These are phyloP conservation scores for Syngnathus scovelli DNA, from an alignment of 2,113 vertebrate species.

Conservation along the genomic window DNA sequence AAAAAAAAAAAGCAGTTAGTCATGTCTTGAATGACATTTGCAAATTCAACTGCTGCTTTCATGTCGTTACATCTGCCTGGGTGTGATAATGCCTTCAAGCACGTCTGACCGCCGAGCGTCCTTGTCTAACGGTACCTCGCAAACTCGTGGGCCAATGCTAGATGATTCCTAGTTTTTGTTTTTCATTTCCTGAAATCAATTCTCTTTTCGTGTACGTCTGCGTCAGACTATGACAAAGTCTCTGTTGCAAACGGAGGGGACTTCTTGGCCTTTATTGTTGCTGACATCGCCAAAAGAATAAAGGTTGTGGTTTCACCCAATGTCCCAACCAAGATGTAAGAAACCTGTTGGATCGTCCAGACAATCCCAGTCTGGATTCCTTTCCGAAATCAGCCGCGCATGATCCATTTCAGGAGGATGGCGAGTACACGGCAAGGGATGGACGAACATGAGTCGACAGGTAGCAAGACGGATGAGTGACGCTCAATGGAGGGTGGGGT, in stretches of 20 bases:
- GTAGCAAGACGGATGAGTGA: conserved; percentile 24
- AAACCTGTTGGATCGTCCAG: not conserved
- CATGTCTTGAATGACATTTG: not conserved
- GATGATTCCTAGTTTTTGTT: not conserved
- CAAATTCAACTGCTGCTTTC: not conserved
- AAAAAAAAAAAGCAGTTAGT: not conserved
- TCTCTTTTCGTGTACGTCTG: not conserved
- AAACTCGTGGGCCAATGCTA: too few species aligned
- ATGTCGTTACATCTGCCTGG: too few species aligned
- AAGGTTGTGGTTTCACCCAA: not conserved
- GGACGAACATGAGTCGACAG: conserved; percentile 27
- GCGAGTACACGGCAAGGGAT: not conserved
- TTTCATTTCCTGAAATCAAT: not conserved
- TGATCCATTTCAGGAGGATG: not conserved
- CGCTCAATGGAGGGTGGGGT: conserved; percentile 13
- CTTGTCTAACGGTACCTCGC: too few species aligned
- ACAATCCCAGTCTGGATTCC: not conserved
- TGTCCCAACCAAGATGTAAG: not conserved
- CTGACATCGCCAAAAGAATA: not conserved
- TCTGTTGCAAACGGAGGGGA: too few species aligned
- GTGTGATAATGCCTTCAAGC: too few species aligned
- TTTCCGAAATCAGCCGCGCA: not conserved
- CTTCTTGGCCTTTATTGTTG: too few species aligned
- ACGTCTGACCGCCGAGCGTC: too few species aligned
- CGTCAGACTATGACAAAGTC: not conserved